These are phyloP conservation scores for Picathartes gymnocephalus DNA, from an alignment of 2,113 vertebrate genomes.

Conservation along the genomic window DNA sequence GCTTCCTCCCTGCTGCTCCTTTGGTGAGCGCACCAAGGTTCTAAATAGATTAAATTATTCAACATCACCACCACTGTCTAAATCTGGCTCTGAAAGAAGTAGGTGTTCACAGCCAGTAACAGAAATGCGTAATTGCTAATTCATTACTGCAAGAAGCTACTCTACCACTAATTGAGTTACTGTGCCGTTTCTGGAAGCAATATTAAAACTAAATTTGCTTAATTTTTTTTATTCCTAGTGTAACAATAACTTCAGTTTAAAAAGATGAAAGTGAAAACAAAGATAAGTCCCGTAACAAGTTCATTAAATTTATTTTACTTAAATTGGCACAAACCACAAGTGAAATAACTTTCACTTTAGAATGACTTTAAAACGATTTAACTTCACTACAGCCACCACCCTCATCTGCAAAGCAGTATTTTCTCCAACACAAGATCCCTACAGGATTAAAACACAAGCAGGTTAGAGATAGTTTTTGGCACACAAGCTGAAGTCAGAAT, in stretches of 20 bases:
- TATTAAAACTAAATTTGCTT: slow-evolving; percentile 12
- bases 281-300: neutral
- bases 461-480: neutral
- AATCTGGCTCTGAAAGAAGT: neutral
- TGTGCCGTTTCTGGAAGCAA: neutral
- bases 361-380: slow-evolving; percentile 14
- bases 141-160: slow-evolving; percentile 23
- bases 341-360: slow-evolving; percentile 17
- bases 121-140: slow-evolving; percentile 19
- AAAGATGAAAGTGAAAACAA: slow-evolving; percentile 29
- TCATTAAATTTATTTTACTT: slow-evolving; percentile 29
- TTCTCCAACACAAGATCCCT: neutral
- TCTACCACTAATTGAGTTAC: slow-evolving; percentile 14
- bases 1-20: neutral
- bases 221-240: neutral
- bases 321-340: neutral
- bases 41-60: slow-evolving; percentile 12
- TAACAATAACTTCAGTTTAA: neutral
- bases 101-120: neutral
- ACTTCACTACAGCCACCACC: neutral
- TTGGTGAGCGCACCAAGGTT: neutral
- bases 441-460: neutral
- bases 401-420: neutral
- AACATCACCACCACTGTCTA: neutral
- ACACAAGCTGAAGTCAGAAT: neutral